Evolutionary conservation across 2,113 vertebrate species (phyloP).

Genomic region (Eptesicus fuscus): DNA sequence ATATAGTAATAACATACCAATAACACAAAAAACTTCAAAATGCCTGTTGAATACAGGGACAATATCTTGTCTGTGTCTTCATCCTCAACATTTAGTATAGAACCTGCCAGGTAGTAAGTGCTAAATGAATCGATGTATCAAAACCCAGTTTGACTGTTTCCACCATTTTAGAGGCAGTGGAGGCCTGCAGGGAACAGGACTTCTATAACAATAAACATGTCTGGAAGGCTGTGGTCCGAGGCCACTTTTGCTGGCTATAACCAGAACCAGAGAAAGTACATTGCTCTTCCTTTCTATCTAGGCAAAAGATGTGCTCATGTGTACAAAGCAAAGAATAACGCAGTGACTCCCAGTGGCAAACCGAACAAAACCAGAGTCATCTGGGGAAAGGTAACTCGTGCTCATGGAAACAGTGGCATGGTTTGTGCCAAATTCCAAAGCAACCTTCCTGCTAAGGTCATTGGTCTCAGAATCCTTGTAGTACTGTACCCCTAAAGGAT

Average conservation of each 20-base stretch:
- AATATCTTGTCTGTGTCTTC: background rate
- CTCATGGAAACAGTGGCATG: background rate
- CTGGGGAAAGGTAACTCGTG: background rate
- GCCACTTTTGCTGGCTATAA: background rate
- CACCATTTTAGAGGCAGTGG: background rate
- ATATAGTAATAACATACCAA: background rate
- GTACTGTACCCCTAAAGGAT: background rate
- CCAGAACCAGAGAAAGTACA: background rate
- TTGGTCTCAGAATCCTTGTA: background rate
- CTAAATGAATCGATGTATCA: background rate
- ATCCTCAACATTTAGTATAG: background rate
- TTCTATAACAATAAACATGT: background rate
- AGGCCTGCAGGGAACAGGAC: background rate
- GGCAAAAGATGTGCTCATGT: background rate
- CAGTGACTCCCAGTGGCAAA: background rate
- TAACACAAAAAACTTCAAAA: background rate
- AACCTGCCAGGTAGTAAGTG: background rate
- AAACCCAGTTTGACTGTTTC: background rate
- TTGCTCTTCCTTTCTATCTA: background rate
- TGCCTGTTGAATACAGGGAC: background rate
- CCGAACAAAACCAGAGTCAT: background rate
- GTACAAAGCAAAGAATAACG: background rate
- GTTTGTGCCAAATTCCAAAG: background rate
- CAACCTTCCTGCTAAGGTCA: background rate
- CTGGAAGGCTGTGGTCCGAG: background rate